These are phyloP conservation scores for Drosophila niveifrons DNA, from an alignment of 2,888 invertebrate genomes.

Conservation along the genomic window DNA sequence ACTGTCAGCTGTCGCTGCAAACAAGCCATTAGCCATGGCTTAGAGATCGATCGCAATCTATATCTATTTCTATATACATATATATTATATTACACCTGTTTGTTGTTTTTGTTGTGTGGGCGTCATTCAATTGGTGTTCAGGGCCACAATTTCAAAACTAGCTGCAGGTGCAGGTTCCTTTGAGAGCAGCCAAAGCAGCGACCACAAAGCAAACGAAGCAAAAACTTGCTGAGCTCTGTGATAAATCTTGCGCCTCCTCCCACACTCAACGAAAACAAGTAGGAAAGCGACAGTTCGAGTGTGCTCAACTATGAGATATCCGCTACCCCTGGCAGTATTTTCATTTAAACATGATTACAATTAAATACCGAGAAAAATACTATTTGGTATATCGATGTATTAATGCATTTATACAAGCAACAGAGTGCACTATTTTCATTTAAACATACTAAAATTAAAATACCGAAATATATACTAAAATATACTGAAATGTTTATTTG, in stretches of 20 bases:
- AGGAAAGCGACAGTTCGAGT: no score
- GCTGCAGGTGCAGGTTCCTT: slow-evolving; percentile 52
- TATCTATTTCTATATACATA: background rate
- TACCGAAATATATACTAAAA: no score
- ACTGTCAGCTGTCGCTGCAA: slow-evolving; percentile 39
- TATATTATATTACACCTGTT: slow-evolving; percentile 42
- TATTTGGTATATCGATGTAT: no score
- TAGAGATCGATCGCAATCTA: slow-evolving; percentile 11
- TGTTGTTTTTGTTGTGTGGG: slow-evolving; percentile 25
- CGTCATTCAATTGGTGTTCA: slow-evolving; percentile 43
- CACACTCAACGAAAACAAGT: background rate
- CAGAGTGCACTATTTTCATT: no score
- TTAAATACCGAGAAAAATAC: no score
- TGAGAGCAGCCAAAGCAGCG: slow-evolving; percentile 50
- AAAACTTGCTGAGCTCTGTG: slow-evolving; percentile 16
- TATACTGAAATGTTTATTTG: no score
- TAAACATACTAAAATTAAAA: no score
- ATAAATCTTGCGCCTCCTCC: slow-evolving; percentile 39
- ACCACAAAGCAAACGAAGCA: slow-evolving; percentile 12
- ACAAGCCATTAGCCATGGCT: slow-evolving; percentile 20
- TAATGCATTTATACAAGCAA: no score
- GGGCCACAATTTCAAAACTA: slow-evolving; percentile 38
- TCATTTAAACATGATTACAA: no score
- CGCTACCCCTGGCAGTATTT: no score
- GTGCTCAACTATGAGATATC: no score